A percentile compares a stretch with the other conserved stretches of the same genome.
Conservation (phyloP, 2,888 invertebrate genomes). For the Drosophila prolongata region DNA sequence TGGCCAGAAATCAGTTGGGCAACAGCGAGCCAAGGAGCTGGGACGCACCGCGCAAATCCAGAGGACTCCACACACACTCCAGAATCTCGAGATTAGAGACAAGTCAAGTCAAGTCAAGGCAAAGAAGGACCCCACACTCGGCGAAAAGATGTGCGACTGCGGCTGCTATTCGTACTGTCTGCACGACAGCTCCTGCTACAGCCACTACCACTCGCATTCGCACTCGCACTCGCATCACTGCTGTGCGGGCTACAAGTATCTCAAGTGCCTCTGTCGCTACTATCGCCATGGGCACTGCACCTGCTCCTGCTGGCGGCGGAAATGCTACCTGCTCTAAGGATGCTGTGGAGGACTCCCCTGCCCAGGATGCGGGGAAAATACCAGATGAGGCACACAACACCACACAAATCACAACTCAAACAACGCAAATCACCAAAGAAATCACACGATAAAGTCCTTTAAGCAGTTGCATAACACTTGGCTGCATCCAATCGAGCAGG, state of each 20-base stretch:
- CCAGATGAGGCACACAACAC: conserved; percentile 37
- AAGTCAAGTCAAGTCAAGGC: neutral
- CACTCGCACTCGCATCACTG: conserved; percentile 71
- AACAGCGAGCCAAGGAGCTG: conserved; percentile 59
- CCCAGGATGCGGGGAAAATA: conserved; percentile 2
- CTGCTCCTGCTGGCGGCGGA: conserved; percentile 76
- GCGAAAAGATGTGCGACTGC: conserved; percentile 69
- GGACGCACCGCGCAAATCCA: conserved; percentile 34
- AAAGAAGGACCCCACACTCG: neutral
- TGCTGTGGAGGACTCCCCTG: neutral
- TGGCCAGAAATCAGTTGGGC: conserved; percentile 77
- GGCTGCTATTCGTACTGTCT: conserved; percentile 74
- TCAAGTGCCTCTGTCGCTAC: conserved; percentile 73
- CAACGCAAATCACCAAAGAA: conserved; percentile 61
- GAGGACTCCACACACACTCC: neutral
- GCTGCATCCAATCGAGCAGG: conserved; percentile 60
- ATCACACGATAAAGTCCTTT: conserved; percentile 75
- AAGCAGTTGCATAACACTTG: conserved; percentile 77
- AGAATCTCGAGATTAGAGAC: neutral
- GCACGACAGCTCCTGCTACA: conserved; percentile 70
- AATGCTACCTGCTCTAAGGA: conserved; percentile 71
- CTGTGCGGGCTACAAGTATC: conserved; percentile 75
- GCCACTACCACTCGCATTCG: conserved; percentile 68
- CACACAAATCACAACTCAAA: conserved; percentile 66
- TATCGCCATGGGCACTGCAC: conserved; percentile 74